Percentiles rank a stretch among this genome's conserved stretches.
These are phyloP conservation scores for Thyatira batis DNA, from an alignment of 2,888 invertebrate species.

Conservation along the genomic window DNA sequence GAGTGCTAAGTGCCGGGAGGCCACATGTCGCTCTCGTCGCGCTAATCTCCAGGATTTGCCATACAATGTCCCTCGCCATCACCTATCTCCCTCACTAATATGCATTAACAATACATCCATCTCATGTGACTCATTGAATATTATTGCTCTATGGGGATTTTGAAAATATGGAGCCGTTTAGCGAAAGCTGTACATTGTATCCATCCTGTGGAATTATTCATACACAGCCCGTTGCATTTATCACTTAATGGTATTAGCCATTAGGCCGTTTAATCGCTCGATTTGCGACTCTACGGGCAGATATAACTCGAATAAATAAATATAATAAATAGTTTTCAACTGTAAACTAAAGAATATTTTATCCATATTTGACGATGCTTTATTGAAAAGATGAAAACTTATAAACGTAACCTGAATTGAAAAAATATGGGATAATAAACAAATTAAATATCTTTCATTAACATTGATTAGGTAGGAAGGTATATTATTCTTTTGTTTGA, in stretches of 20 bases:
- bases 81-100: constrained; percentile 53
- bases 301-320: constrained; percentile 38
- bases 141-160: constrained; percentile 83
- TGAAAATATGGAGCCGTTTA: constrained; percentile 83
- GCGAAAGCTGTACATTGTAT: constrained; percentile 80
- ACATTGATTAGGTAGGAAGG: neutral
- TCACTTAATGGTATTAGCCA: constrained; percentile 82
- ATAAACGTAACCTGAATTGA: too few relatives aligned
- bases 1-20: constrained; percentile 76
- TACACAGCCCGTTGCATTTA: constrained; percentile 77
- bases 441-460: too few relatives aligned
- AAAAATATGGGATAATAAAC: too few relatives aligned
- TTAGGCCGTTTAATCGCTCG: constrained; percentile 77
- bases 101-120: constrained; percentile 53
- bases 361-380: too few relatives aligned
- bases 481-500: neutral
- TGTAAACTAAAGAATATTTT: neutral
- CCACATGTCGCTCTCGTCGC: constrained; percentile 81
- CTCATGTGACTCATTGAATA: constrained; percentile 78
- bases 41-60: constrained; percentile 81
- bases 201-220: constrained; percentile 80
- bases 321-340: constrained; percentile 16
- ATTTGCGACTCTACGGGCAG: constrained; percentile 70
- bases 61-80: constrained; percentile 69
- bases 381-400: too few relatives aligned